These are phyloP conservation scores for Cylloceria caligata DNA, from an alignment of 2,888 invertebrate genomes.

Conservation along the genomic window DNA sequence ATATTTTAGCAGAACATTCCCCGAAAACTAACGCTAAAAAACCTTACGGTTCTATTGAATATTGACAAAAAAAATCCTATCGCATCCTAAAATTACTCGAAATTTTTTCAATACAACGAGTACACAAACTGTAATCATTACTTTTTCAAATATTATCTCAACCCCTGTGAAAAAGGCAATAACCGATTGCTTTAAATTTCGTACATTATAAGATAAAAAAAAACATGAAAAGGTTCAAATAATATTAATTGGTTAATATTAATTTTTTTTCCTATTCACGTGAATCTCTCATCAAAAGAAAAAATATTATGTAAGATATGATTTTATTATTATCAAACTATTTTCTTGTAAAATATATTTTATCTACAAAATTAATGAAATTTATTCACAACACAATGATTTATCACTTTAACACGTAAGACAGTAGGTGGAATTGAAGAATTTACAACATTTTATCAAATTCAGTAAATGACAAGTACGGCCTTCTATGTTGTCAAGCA, in stretches of 20 bases:
- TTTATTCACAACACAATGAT: background rate
- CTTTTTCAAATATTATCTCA: background rate
- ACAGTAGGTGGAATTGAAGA: background rate
- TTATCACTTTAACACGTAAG: background rate
- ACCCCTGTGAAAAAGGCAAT: background rate
- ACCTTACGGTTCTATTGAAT: too few species aligned
- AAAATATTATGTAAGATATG: background rate
- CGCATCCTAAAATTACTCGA: too few species aligned
- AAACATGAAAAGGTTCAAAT: background rate
- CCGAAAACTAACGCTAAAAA: too few species aligned
- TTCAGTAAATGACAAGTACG: constrained; percentile 10
- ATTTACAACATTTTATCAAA: background rate
- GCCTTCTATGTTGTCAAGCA: background rate
- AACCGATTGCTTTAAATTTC: background rate
- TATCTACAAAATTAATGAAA: background rate
- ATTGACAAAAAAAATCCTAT: too few species aligned
- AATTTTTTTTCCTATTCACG: background rate
- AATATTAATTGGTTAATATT: background rate
- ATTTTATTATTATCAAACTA: background rate
- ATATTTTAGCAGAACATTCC: too few species aligned
- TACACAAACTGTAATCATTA: too few species aligned
- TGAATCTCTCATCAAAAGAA: too few species aligned
- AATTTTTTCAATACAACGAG: too few species aligned
- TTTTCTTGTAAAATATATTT: background rate
- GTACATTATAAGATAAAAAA: background rate